A percentile compares a stretch with the other conserved stretches of the same genome.
phyloP scores from a whole-genome alignment of 2,797 vertebrate species.

The Tapera naevia region DNA sequence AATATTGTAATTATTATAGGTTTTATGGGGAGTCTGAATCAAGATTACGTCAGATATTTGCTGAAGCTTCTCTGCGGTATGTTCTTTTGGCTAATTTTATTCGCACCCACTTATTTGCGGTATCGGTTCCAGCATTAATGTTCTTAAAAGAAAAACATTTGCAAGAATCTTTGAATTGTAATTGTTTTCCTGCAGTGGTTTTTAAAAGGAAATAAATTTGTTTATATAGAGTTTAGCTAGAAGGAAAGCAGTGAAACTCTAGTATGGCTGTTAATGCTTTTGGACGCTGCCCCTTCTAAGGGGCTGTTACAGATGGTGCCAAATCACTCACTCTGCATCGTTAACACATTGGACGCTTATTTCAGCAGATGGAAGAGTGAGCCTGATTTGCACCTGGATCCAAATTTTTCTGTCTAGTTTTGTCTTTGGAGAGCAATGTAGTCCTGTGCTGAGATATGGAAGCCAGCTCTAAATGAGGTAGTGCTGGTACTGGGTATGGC shows the following conservation, averaged over 20 bases:
- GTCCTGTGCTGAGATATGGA: not conserved
- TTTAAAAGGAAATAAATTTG: constrained; percentile 13
- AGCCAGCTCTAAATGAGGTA: not conserved
- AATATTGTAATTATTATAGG: constrained; percentile 73
- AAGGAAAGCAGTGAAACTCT: constrained; percentile 30
- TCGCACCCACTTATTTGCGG: not conserved
- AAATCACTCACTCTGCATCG: accelerated
- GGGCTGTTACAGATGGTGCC: not conserved
- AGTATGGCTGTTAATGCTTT: not conserved
- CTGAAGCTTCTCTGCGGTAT: constrained; percentile 88
- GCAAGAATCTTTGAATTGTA: not conserved
- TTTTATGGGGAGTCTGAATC: constrained; percentile 97
- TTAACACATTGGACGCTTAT: not conserved
- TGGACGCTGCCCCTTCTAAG: not conserved
- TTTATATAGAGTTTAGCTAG: not conserved
- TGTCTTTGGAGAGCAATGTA: not conserved
- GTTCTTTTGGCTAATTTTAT: constrained; percentile 7
- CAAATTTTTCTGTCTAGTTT: not conserved
- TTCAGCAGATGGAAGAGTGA: not conserved
- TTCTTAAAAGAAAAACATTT: not conserved
- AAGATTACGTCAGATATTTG: constrained; percentile 90
- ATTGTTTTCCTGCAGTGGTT: not conserved
- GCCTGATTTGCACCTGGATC: not conserved
- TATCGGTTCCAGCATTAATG: not conserved
- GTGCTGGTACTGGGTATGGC: not conserved